A percentile compares a stretch with the other conserved stretches of the same genome.
These are phyloP conservation scores for Callospermophilus lateralis DNA, from an alignment of 2,113 vertebrate genomes.

Conservation along the genomic window DNA sequence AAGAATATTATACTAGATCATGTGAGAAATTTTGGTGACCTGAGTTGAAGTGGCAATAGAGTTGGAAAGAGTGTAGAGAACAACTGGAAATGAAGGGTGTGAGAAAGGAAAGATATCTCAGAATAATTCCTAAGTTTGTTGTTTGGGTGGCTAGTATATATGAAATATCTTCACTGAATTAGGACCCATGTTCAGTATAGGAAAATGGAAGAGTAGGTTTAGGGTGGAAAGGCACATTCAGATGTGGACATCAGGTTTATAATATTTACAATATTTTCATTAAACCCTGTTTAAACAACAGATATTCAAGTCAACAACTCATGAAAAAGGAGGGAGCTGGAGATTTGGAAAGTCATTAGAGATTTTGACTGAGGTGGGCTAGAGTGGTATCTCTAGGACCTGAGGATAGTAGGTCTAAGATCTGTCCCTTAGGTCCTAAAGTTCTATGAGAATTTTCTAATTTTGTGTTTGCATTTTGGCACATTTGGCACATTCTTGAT, in stretches of 20 bases:
- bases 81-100: neutral
- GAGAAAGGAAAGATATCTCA: neutral
- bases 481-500: neutral
- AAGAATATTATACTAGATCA: neutral
- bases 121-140: neutral
- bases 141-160: neutral
- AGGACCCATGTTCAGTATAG: neutral
- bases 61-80: neutral
- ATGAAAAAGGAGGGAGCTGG: neutral
- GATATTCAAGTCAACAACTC: neutral
- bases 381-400: neutral
- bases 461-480: neutral
- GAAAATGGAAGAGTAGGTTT: neutral
- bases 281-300: neutral
- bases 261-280: neutral
- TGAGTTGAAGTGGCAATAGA: neutral
- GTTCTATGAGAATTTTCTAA: slow-evolving; percentile 1
- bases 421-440: neutral
- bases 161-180: neutral
- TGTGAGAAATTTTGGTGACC: neutral
- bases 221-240: neutral
- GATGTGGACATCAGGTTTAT: neutral
- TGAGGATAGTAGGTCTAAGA: neutral
- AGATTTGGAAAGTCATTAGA: neutral
- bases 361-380: neutral